Evolutionary conservation across 2,113 vertebrate genomes (phyloP).

Genomic region (Mugil cephalus): DNA sequence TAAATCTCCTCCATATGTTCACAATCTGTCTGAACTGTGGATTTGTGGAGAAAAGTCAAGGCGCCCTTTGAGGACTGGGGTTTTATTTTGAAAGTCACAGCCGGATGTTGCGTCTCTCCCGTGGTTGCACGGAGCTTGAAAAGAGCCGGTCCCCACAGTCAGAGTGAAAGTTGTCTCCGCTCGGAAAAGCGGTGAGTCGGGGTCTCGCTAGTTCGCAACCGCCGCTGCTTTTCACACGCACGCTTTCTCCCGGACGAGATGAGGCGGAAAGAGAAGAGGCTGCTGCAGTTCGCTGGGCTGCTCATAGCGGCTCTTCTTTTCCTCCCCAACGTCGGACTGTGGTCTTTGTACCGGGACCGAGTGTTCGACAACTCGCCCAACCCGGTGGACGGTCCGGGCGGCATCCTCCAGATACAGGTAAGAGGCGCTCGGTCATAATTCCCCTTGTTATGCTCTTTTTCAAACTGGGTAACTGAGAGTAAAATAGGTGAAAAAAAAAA

Average conservation of each 20-base stretch:
- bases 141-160: neutral
- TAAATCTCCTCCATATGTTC: no score
- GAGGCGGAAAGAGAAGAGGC: constrained; percentile 93
- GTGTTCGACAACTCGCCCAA: constrained; percentile 86
- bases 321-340: constrained; percentile 93
- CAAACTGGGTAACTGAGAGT: no score
- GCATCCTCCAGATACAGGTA: constrained; percentile 77
- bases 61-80: neutral
- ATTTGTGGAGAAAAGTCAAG: no score
- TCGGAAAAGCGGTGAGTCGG: neutral
- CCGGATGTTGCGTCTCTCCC: constrained; percentile 11
- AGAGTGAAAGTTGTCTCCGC: constrained; percentile 65
- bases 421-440: neutral
- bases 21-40: no score
- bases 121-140: neutral
- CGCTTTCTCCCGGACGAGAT: constrained; percentile 77
- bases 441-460: neutral
- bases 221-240: constrained; percentile 2
- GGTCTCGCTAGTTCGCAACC: neutral
- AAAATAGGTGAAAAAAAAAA: no score
- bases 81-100: constrained; percentile 50
- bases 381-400: constrained; percentile 61
- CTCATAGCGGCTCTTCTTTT: constrained; percentile 89
- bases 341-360: constrained; percentile 92
- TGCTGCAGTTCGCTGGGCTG: constrained; percentile 91